Evolutionary conservation across 2,797 vertebrate genomes (phyloP).

Genomic region (Ambastaia sidthimunki): DNA sequence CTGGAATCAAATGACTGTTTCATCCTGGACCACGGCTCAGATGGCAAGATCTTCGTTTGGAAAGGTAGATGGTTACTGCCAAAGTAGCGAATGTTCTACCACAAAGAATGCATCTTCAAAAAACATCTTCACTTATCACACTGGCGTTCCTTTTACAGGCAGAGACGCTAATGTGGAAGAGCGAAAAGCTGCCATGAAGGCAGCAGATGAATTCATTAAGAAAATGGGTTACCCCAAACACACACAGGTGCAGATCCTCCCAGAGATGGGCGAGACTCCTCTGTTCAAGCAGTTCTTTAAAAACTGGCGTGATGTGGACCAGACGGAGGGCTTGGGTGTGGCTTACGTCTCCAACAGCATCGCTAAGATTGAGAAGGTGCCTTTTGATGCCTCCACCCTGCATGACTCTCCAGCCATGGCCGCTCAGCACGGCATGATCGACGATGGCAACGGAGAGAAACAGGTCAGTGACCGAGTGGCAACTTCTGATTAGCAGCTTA

Average conservation of each 20-base stretch:
- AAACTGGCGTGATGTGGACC: slow-evolving; percentile 92
- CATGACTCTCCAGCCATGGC: slow-evolving; percentile 92
- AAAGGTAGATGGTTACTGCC: slow-evolving; percentile 82
- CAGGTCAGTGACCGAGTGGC: slow-evolving; percentile 75
- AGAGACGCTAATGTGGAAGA: slow-evolving; percentile 91
- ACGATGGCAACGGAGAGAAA: slow-evolving; percentile 89
- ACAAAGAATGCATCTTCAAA: not conserved
- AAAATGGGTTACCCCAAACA: slow-evolving; percentile 95
- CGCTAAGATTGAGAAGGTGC: slow-evolving; percentile 90
- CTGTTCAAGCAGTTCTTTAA: slow-evolving; percentile 99
- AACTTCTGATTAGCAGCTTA: not conserved
- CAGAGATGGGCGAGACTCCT: slow-evolving; percentile 93
- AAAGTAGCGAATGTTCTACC: not conserved
- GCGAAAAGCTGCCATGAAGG: slow-evolving; percentile 89
- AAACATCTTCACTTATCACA: not conserved
- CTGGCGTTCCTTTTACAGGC: slow-evolving; percentile 72
- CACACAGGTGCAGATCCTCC: slow-evolving; percentile 94
- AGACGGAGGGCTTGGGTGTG: slow-evolving; percentile 89
- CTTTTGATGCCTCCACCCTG: slow-evolving; percentile 87
- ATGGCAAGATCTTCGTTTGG: slow-evolving; percentile 98
- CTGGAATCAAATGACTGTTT: slow-evolving; percentile 93
- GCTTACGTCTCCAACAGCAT: slow-evolving; percentile 90
- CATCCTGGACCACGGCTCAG: slow-evolving; percentile 92
- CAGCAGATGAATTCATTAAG: slow-evolving; percentile 93
- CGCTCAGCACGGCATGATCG: slow-evolving; percentile 96